These are phyloP conservation scores for Caligus rogercresseyi DNA, from an alignment of 1,140 invertebrate species.

Conservation along the genomic window DNA sequence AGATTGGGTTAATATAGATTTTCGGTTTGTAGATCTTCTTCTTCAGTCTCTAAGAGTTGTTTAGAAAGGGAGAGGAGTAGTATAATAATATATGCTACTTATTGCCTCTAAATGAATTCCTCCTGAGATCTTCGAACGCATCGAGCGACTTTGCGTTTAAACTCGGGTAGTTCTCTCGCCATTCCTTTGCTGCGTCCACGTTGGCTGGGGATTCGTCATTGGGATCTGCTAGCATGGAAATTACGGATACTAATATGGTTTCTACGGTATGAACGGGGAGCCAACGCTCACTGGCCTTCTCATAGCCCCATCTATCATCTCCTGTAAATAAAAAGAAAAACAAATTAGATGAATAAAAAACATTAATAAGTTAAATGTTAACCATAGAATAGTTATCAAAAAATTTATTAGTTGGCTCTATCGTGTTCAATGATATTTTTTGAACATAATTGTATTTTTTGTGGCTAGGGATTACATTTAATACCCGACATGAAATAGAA, in stretches of 20 bases:
- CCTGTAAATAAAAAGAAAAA: constrained; percentile 33
- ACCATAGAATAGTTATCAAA: too few relatives aligned
- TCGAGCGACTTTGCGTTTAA: constrained; percentile 89
- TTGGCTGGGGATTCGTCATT: constrained; percentile 99
- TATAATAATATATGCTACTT: too few relatives aligned
- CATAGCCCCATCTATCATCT: constrained; percentile 98
- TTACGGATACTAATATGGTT: constrained; percentile 95
- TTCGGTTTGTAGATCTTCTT: neutral
- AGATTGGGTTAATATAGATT: neutral
- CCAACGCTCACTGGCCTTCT: constrained; percentile 96
- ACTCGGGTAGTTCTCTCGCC: constrained; percentile 92
- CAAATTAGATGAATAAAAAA: neutral
- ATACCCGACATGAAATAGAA: too few relatives aligned
- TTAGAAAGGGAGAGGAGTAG: too few relatives aligned
- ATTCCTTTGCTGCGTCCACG: constrained; percentile 99
- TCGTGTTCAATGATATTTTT: too few relatives aligned
- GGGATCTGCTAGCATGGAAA: constrained; percentile 98
- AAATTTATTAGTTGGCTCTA: too few relatives aligned
- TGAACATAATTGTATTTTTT: too few relatives aligned
- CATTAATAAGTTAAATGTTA: neutral
- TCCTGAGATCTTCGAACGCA: constrained; percentile 98
- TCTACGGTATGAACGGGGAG: constrained; percentile 97
- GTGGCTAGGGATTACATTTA: too few relatives aligned
- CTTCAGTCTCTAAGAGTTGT: neutral
- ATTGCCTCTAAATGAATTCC: constrained; percentile 36